phyloP scores from a whole-genome alignment of 2,888 invertebrate species.

The Megamerina dolium region DNA sequence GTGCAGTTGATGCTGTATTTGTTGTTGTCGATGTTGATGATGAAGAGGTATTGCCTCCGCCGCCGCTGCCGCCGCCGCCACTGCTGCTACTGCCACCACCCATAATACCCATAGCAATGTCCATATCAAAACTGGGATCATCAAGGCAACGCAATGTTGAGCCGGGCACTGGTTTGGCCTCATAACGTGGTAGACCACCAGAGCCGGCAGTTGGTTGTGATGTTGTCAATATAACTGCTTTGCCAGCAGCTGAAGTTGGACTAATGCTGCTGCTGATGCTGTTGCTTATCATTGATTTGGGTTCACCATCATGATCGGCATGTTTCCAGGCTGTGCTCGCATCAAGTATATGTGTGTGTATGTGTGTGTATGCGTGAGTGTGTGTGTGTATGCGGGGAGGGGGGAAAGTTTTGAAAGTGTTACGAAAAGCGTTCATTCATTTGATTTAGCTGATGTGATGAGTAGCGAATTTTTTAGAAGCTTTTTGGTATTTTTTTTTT shows the following conservation, averaged over 20 bases:
- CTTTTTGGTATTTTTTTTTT: constrained; percentile 22
- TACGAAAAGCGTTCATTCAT: constrained; percentile 27
- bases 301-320: constrained; percentile 19
- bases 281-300: constrained; percentile 19
- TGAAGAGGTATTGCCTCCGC: constrained; percentile 25
- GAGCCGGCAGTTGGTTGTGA: constrained; percentile 23
- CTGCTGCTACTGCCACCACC: constrained; percentile 12
- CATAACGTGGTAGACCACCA: constrained; percentile 22
- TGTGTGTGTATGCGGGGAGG: constrained; percentile 28
- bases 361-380: constrained; percentile 23
- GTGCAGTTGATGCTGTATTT: constrained; percentile 36
- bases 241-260: constrained; percentile 28
- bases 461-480: constrained; percentile 28
- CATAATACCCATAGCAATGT: constrained; percentile 19
- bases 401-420: constrained; percentile 40
- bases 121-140: constrained; percentile 53
- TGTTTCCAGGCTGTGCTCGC: constrained; percentile 35
- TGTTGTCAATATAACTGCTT: constrained; percentile 26
- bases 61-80: constrained; percentile 13
- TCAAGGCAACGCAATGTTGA: constrained; percentile 54
- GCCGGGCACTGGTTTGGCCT: constrained; percentile 48
- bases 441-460: constrained; percentile 28
- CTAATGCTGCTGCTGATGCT: too few relatives aligned
- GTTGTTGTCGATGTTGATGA: constrained; percentile 30
- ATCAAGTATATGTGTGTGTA: neutral